These are phyloP conservation scores for Oncopeltus fasciatus DNA, from an alignment of 1,140 invertebrate species.

Conservation along the genomic window DNA sequence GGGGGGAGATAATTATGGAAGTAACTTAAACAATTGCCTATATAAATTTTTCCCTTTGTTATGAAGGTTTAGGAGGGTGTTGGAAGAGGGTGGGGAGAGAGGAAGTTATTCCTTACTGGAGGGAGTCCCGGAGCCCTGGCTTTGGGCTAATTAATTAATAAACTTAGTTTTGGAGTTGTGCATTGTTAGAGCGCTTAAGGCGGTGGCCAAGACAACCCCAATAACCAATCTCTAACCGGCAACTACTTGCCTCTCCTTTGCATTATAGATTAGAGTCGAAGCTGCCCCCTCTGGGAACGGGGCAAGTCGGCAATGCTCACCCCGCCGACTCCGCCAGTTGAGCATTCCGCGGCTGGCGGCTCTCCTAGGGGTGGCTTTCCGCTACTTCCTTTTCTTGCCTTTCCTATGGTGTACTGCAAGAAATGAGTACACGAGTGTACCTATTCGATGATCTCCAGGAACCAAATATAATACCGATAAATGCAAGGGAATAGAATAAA, in stretches of 20 bases:
- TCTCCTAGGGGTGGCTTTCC: too few relatives aligned
- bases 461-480: too few relatives aligned
- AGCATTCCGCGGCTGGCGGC: too few relatives aligned
- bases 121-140: background rate
- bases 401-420: too few relatives aligned
- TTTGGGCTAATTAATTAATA: conserved; percentile 16
- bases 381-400: too few relatives aligned
- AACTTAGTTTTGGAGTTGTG: conserved; percentile 16
- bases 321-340: too few relatives aligned
- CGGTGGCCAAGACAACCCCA: conserved; percentile 8
- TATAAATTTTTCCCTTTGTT: conserved; percentile 17
- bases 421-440: too few relatives aligned
- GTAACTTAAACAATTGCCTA: background rate
- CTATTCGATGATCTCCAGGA: too few relatives aligned
- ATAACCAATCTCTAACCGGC: conserved; percentile 7
- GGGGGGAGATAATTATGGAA: too few relatives aligned
- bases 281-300: too few relatives aligned
- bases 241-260: conserved; percentile 13
- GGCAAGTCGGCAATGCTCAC: too few relatives aligned
- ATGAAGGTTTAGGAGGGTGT: background rate
- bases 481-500: too few relatives aligned
- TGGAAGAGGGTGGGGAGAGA: background rate
- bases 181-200: conserved; percentile 15
- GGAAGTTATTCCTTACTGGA: conserved; percentile 15
- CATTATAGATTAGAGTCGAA: conserved; percentile 10